phyloP scores from a whole-genome alignment of 2,888 invertebrate species.

The Azorinus chamasolen region DNA sequence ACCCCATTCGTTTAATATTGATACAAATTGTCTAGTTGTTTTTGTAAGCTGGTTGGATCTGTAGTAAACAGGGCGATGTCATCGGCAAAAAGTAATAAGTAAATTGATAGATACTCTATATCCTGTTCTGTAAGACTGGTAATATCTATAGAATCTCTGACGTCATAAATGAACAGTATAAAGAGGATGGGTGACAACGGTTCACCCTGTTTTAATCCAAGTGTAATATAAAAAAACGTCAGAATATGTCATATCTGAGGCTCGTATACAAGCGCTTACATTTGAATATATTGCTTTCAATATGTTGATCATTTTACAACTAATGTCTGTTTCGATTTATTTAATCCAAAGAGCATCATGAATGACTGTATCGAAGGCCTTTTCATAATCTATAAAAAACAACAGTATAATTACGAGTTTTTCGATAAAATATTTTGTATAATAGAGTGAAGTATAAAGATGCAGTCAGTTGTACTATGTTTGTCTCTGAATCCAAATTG shows the following conservation, averaged over 20 bases:
- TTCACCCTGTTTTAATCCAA: constrained; percentile 33
- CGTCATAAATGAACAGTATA: constrained; percentile 34
- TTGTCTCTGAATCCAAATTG: constrained; percentile 34
- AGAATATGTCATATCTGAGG: constrained; percentile 4
- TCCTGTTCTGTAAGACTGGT: constrained; percentile 14
- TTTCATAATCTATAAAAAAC: constrained; percentile 21
- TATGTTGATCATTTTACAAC: constrained; percentile 30
- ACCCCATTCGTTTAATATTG: too few species aligned
- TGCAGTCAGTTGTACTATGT: constrained; percentile 1
- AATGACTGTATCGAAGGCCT: constrained; percentile 28
- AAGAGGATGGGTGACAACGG: constrained; percentile 30
- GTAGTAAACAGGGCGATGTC: constrained; percentile 33
- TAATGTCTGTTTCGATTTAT: constrained; percentile 20
- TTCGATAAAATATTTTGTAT: constrained; percentile 6
- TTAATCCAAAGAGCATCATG: constrained; percentile 32
- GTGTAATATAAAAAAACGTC: constrained; percentile 18
- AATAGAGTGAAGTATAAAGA: constrained; percentile 16
- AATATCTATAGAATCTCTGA: constrained; percentile 13
- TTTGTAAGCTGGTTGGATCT: constrained; percentile 7
- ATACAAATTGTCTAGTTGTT: constrained; percentile 5
- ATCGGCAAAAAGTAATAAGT: constrained; percentile 26
- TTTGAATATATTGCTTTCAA: constrained; percentile 12
- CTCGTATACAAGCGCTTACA: constrained; percentile 24
- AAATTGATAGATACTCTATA: constrained; percentile 16
- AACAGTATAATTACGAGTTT: constrained; percentile 16